Evolutionary conservation across 1,140 invertebrate genomes (phyloP).

Genomic region (Trachelipus rathkii): DNA sequence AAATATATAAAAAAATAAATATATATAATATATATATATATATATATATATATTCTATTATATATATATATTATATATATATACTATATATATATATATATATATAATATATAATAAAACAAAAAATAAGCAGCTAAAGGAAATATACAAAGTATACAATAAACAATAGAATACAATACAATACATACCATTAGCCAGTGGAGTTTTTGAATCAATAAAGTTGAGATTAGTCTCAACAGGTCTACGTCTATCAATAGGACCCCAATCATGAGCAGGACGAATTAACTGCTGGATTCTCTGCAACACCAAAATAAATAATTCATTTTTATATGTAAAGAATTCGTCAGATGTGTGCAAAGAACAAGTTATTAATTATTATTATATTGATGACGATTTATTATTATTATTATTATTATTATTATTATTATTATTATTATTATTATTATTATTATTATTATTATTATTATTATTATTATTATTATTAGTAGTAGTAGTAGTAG

Average conservation of each 20-base stretch:
- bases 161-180: too few relatives aligned
- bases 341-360: background rate
- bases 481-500: too few relatives aligned
- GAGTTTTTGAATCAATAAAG: conserved; percentile 43
- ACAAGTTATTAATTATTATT: background rate
- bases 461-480: too few relatives aligned
- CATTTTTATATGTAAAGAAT: too few relatives aligned
- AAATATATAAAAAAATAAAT: too few relatives aligned
- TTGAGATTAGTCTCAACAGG: conserved; percentile 32
- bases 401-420: background rate
- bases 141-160: too few relatives aligned
- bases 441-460: background rate
- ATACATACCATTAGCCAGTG: conserved; percentile 38
- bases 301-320: background rate
- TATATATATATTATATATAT: too few relatives aligned
- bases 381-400: background rate
- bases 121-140: too few relatives aligned
- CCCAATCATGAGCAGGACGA: conserved; percentile 49
- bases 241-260: conserved; percentile 42
- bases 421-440: background rate
- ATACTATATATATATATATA: too few relatives aligned
- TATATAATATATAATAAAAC: too few relatives aligned
- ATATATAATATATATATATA: too few relatives aligned
- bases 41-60: too few relatives aligned
- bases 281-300: conserved; percentile 48